phyloP scores from a whole-genome alignment of 1,140 invertebrate genomes.

The Papilio polyxenes region DNA sequence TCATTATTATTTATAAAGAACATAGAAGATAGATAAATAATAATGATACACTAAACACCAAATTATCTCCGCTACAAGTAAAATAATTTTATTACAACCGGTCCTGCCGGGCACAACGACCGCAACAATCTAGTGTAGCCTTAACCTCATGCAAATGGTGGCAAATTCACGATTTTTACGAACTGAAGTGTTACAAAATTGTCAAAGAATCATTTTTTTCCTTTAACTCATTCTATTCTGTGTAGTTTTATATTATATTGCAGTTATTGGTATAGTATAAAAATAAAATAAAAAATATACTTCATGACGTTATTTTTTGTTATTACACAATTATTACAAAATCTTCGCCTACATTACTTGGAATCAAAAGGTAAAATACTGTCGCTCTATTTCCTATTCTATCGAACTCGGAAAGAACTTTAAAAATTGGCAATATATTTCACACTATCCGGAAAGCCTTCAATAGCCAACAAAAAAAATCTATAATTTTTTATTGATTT shows the following conservation, averaged over 20 bases:
- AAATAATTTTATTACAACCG: background rate
- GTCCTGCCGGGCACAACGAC: background rate
- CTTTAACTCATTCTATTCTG: background rate
- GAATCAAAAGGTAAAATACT: background rate
- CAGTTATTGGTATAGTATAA: background rate
- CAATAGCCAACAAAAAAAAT: background rate
- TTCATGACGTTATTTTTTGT: too few species aligned
- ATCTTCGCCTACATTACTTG: too few species aligned
- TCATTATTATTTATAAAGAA: too few species aligned
- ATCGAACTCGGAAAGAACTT: background rate
- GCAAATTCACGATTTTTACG: slow-evolving; percentile 9
- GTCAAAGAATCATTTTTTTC: background rate
- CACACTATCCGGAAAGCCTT: background rate
- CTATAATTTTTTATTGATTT: background rate
- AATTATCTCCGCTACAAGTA: background rate
- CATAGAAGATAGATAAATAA: background rate
- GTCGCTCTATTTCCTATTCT: background rate
- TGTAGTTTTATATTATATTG: background rate
- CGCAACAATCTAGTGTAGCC: slow-evolving; percentile 17
- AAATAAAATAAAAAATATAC: too few species aligned
- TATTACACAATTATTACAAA: too few species aligned
- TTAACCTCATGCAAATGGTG: slow-evolving; percentile 31
- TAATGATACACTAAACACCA: background rate
- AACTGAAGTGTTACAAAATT: background rate
- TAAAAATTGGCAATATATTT: background rate